phyloP scores from a whole-genome alignment of 1,140 invertebrate species.

The Trachymyrmex septentrionalis region DNA sequence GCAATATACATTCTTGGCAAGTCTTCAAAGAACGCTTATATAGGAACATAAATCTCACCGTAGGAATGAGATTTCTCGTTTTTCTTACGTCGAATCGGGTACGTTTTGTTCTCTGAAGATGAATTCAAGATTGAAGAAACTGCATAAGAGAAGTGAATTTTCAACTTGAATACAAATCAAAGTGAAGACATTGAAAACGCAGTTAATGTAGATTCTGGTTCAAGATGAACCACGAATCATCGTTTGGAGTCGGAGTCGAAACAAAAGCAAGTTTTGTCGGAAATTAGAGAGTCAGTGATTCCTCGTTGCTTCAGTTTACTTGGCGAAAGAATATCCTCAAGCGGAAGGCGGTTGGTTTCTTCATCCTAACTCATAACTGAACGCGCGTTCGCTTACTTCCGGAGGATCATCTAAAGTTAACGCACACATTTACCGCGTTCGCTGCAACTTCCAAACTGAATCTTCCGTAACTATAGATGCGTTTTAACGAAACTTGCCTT shows the following conservation, averaged over 20 bases:
- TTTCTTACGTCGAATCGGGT: constrained; percentile 9
- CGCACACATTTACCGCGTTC: constrained; percentile 51
- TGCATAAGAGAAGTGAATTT: constrained; percentile 13
- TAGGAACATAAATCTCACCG: constrained; percentile 34
- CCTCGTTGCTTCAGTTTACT: constrained; percentile 70
- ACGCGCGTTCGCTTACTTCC: constrained; percentile 47
- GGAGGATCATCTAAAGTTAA: constrained; percentile 64
- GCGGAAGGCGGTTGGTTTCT: not conserved
- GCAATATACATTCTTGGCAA: constrained; percentile 37
- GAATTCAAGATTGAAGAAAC: constrained; percentile 37
- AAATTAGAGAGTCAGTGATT: constrained; percentile 50
- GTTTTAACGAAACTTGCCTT: constrained; percentile 37
- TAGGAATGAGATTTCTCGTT: constrained; percentile 35
- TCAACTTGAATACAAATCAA: not conserved
- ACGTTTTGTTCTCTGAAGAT: constrained; percentile 43
- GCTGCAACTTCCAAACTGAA: constrained; percentile 39
- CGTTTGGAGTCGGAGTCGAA: not conserved
- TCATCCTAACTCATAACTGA: constrained; percentile 8
- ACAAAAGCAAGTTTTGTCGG: not conserved
- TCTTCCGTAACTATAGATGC: constrained; percentile 15
- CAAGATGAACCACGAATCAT: not conserved
- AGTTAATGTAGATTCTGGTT: not conserved
- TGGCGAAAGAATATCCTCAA: constrained; percentile 1
- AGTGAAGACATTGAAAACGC: not conserved
- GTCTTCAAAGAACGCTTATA: constrained; percentile 39